A percentile compares a stretch with the other conserved stretches of the same genome.
phyloP scores from a whole-genome alignment of 1,140 invertebrate species.

The Brachionus plicatilis region DNA sequence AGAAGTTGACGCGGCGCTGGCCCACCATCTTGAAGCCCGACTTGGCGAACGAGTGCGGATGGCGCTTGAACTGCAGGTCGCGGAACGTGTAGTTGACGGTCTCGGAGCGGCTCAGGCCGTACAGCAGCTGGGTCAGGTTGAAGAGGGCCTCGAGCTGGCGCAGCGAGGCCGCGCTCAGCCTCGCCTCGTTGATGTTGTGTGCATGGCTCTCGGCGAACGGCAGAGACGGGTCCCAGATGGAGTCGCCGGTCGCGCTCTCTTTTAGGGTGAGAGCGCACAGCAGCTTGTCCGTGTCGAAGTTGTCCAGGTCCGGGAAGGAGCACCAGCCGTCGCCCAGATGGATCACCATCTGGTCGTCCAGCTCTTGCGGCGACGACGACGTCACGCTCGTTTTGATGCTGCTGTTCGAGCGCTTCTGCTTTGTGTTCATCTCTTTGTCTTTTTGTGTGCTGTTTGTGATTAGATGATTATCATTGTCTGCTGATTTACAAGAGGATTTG shows the following conservation, averaged over 20 bases:
- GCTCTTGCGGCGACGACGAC: neutral
- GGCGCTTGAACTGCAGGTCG: neutral
- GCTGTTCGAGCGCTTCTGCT: neutral
- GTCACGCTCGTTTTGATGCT: neutral
- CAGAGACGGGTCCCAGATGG: neutral
- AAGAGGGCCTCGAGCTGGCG: slow-evolving; percentile 35
- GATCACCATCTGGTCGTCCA: neutral
- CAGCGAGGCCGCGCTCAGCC: neutral
- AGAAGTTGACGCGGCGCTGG: neutral
- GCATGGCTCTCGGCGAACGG: neutral
- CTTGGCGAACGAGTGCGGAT: neutral
- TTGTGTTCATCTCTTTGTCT: too few species aligned
- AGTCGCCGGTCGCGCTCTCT: neutral
- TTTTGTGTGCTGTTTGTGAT: too few species aligned
- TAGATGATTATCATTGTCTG: neutral
- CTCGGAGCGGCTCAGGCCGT: neutral
- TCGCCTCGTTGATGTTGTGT: neutral
- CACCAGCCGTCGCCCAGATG: slow-evolving; percentile 24
- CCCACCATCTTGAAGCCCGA: neutral
- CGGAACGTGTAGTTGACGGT: slow-evolving; percentile 30
- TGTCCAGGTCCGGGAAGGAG: slow-evolving; percentile 19
- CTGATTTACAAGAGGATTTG: too few species aligned
- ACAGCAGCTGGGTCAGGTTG: slow-evolving; percentile 32
- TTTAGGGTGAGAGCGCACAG: neutral
- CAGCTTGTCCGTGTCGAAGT: slow-evolving; percentile 19